These are phyloP conservation scores for Acronicta aceris DNA, from an alignment of 2,888 invertebrate genomes.

Conservation along the genomic window DNA sequence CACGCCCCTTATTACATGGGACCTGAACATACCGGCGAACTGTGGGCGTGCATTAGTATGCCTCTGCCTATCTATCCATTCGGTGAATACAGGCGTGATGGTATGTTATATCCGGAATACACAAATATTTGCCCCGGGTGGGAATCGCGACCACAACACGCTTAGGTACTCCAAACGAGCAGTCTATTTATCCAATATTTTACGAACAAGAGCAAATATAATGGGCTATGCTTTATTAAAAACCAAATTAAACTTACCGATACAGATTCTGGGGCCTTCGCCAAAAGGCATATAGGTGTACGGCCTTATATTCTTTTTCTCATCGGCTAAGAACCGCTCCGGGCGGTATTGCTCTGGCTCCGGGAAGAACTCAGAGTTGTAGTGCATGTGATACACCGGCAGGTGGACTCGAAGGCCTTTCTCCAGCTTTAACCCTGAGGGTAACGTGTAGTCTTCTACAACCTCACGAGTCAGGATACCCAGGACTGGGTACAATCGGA, in stretches of 20 bases:
- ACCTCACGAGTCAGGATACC: conserved; percentile 72
- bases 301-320: conserved; percentile 66
- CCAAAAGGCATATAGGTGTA: conserved; percentile 79
- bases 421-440: conserved; percentile 68
- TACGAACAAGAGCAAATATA: too few species aligned
- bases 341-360: conserved; percentile 73
- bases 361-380: conserved; percentile 70
- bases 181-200: too few species aligned
- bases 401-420: conserved; percentile 74
- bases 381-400: conserved; percentile 73
- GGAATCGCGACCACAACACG: too few species aligned
- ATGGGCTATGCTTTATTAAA: too few species aligned
- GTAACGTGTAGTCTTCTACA: conserved; percentile 70
- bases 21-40: too few species aligned
- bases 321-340: conserved; percentile 71
- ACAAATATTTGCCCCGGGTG: too few species aligned
- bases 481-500: conserved; percentile 75
- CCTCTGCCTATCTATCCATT: too few species aligned
- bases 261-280: conserved; percentile 76
- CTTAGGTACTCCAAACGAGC: too few species aligned
- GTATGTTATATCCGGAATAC: too few species aligned
- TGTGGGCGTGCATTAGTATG: too few species aligned
- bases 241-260: conserved; percentile 67
- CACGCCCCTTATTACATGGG: too few species aligned
- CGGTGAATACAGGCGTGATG: too few species aligned